Percentiles rank a stretch among this genome's conserved stretches.
phyloP scores from a whole-genome alignment of 2,113 vertebrate species.

The Cathartes aura region DNA sequence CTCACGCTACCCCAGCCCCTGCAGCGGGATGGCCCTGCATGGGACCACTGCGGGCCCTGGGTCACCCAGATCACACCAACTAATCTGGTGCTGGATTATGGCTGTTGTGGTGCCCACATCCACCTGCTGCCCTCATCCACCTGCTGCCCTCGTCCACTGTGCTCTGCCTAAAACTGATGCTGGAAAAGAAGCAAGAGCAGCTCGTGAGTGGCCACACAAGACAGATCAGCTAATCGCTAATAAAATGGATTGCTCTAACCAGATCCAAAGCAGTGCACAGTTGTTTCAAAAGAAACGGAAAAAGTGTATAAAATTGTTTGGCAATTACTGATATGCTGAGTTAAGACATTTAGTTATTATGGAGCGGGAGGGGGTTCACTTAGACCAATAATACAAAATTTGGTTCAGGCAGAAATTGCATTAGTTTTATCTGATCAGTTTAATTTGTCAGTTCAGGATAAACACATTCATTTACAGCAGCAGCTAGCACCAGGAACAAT shows the following conservation, averaged over 20 bases:
- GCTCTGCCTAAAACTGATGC: neutral
- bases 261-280: neutral
- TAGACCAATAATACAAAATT: neutral
- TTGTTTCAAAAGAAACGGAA: neutral
- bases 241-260: neutral
- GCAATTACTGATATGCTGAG: neutral
- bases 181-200: neutral
- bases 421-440: neutral
- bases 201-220: fast-evolving
- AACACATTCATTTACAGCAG: neutral
- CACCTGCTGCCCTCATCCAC: neutral
- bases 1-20: fast-evolving
- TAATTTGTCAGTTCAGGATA: neutral
- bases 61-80: fast-evolving
- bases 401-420: neutral
- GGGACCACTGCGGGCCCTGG: fast-evolving
- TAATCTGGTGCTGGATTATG: neutral
- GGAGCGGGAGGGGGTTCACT: fast-evolving
- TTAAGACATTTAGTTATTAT: neutral
- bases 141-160: neutral
- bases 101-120: fast-evolving
- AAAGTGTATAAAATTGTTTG: neutral
- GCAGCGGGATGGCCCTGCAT: fast-evolving
- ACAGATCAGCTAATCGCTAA: neutral
- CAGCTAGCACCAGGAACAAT: neutral